Evolutionary conservation across 2,113 vertebrate genomes (phyloP), one percentile per base, ranked within the genome.

Genomic region (Chionomys nivalis): DNA sequence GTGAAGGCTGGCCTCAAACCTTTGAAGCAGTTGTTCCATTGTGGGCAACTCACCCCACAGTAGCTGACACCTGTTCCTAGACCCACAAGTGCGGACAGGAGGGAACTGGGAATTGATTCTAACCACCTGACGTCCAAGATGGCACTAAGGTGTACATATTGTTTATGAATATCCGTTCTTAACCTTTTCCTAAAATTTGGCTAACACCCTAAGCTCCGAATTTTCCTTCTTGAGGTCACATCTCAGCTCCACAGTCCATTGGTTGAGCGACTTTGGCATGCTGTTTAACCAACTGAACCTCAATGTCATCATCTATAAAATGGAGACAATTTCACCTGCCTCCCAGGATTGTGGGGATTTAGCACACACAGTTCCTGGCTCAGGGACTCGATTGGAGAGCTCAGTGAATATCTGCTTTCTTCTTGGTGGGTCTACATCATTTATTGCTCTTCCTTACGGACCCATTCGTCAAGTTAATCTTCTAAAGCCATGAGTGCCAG

Each of bases 301-400:
- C 92, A 79, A 1, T 92, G 79, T 95, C 47, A 44, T 92, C 61
- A 58, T 68, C 88, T 44, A 63, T 86, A 90, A 86, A 95, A 58
- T 92, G 88, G 96, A 44, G 58, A 77, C 90, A 86, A 81, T 76
- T 95, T 97, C 83, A 90, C 88, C 72, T 76, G 39, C 28, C 42
- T 91, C 66, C 66, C 44, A 49, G 79, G 73, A 58, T 33, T 66
- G 36, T 85, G 79, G 90, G 78, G 72, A 92, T 91, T 75, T 75
- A 70, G 26, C 44, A 78, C 82, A 52, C 36, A 72, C 79, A 92
- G 63, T 65, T 95, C 52, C 65, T 58, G 68, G 83, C 39, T 10
- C 26, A 70, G 82, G 52, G 49, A n/a, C 63, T 93, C 75, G 5
- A 66, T 78, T 24, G 1, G 33, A 93, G 75, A 90, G 39, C n/a